phyloP scores from a whole-genome alignment of 2,113 vertebrate species.

The Serinus canaria region DNA sequence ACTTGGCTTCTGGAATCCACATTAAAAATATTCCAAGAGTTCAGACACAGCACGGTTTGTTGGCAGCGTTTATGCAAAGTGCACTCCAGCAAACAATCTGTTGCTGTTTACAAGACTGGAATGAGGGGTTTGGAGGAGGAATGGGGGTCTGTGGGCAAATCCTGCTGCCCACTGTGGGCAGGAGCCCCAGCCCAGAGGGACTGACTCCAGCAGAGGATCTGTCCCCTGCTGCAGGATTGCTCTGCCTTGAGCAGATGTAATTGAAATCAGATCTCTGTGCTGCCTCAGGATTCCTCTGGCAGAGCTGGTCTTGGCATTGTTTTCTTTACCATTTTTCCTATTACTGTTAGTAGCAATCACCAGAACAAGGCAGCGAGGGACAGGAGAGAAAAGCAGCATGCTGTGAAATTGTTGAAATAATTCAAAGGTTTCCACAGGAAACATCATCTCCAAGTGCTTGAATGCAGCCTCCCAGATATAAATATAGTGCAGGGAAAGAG shows the following conservation, averaged over 20 bases:
- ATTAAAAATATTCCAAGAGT: not conserved
- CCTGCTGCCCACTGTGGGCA: not conserved
- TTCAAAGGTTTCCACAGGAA: conserved; percentile 62
- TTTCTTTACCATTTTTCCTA: conserved; percentile 52
- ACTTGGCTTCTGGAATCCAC: not conserved
- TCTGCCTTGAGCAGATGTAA: conserved; percentile 25
- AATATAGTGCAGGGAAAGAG: not conserved
- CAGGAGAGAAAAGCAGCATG: conserved; percentile 46
- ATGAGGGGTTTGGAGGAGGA: not conserved
- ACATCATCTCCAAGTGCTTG: conserved; percentile 48
- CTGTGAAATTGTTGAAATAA: conserved; percentile 65
- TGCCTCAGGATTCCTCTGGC: conserved; percentile 11
- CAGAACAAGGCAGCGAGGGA: conserved; percentile 45
- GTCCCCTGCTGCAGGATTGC: not conserved
- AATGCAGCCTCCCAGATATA: conserved; percentile 16
- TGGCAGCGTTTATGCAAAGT: not conserved
- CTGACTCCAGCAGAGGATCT: not conserved
- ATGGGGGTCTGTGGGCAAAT: not conserved
- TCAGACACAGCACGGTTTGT: not conserved
- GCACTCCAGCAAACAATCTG: conserved; percentile 13
- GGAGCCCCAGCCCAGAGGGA: not conserved
- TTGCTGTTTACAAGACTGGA: not conserved
- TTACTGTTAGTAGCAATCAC: conserved; percentile 55
- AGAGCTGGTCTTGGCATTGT: conserved; percentile 22
- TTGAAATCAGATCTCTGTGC: conserved; percentile 58